Conservation (phyloP, 1,140 invertebrate species). For the Zaprionus africanus region DNA sequence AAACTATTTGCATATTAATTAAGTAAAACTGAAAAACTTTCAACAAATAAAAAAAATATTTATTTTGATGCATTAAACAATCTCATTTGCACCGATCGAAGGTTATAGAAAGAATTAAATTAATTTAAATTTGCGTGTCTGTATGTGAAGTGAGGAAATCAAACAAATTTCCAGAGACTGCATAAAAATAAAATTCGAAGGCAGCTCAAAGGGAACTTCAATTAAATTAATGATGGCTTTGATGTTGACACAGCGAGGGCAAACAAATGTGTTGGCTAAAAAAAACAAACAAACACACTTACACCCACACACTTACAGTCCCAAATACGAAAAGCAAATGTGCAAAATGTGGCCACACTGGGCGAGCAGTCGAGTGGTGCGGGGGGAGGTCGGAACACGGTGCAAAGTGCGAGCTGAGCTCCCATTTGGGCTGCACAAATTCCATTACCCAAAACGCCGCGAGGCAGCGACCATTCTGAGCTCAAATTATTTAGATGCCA, state of each 20-base stretch:
- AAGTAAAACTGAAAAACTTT: background rate
- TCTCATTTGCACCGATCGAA: background rate
- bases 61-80: background rate
- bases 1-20: slow-evolving; percentile 9
- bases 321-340: slow-evolving; percentile 35
- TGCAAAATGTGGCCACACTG: slow-evolving; percentile 22
- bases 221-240: slow-evolving; percentile 76
- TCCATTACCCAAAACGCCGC: slow-evolving; percentile 38
- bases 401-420: slow-evolving; percentile 18
- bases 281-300: background rate
- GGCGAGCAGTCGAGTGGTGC: background rate
- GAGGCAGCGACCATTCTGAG: slow-evolving; percentile 40
- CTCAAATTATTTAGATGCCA: slow-evolving; percentile 63
- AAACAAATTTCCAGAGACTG: slow-evolving; percentile 35
- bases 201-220: slow-evolving; percentile 45
- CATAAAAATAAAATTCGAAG: slow-evolving; percentile 27
- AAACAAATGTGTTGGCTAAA: slow-evolving; percentile 31
- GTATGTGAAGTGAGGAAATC: slow-evolving; percentile 13
- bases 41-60: background rate
- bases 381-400: background rate
- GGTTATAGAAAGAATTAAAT: slow-evolving; percentile 7
- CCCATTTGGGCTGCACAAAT: slow-evolving; percentile 42
- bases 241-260: slow-evolving; percentile 39
- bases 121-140: slow-evolving; percentile 1
- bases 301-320: background rate